phyloP scores from a whole-genome alignment of 2,113 vertebrate species.

The Naja naja region DNA sequence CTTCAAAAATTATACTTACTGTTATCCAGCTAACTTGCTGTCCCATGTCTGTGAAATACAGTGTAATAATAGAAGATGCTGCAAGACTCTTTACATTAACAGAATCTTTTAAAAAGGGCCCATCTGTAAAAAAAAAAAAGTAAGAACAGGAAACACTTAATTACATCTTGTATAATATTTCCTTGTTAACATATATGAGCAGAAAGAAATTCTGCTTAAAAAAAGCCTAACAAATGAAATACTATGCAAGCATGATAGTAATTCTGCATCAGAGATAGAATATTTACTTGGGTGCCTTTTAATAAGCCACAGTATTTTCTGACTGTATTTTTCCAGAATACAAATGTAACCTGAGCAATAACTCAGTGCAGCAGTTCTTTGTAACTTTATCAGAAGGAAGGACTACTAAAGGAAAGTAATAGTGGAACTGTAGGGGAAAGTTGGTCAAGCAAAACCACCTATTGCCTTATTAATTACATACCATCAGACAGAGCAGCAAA shows the following conservation, averaged over 20 bases:
- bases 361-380: background rate
- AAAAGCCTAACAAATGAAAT: background rate
- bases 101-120: conserved; percentile 70
- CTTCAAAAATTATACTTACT: conserved; percentile 62
- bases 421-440: background rate
- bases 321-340: background rate
- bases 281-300: background rate
- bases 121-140: conserved; percentile 53
- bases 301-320: background rate
- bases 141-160: background rate
- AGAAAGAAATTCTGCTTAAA: background rate
- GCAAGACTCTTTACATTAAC: conserved; percentile 67
- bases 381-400: background rate
- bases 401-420: background rate
- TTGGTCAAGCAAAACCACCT: background rate
- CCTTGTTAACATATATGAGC: background rate
- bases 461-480: background rate
- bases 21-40: conserved; percentile 77
- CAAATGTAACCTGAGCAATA: background rate
- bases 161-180: background rate
- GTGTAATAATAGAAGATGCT: conserved; percentile 70
- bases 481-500: background rate
- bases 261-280: background rate
- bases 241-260: background rate
- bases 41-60: conserved; percentile 77